These are phyloP conservation scores for Drosophila persimilis DNA, from an alignment of 1,140 invertebrate genomes.

Conservation along the genomic window DNA sequence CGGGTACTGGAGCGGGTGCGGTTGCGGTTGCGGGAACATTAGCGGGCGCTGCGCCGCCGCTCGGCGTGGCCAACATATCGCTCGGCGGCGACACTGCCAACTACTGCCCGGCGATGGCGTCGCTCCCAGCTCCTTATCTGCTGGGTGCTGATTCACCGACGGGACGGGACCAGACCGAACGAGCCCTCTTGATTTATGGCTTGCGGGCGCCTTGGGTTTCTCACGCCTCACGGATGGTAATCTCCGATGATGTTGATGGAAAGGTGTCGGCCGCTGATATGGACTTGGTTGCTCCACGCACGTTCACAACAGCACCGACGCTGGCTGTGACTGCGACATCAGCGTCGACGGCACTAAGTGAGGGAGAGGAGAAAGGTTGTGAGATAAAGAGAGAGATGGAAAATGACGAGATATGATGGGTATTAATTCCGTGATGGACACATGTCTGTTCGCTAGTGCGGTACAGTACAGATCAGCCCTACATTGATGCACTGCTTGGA, in stretches of 20 bases:
- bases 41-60: slow-evolving; percentile 32
- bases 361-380: slow-evolving; percentile 5
- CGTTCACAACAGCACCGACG: slow-evolving; percentile 33
- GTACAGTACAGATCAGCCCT: no score
- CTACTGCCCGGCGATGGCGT: slow-evolving; percentile 1
- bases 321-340: slow-evolving; percentile 28
- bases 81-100: slow-evolving; percentile 1
- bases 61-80: slow-evolving; percentile 54
- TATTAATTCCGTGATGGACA: not conserved
- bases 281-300: slow-evolving; percentile 5
- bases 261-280: slow-evolving; percentile 16
- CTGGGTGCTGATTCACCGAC: no score
- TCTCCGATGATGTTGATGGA: slow-evolving; percentile 8
- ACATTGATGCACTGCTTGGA: no score
- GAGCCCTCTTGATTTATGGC: slow-evolving; percentile 13
- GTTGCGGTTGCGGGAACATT: slow-evolving; percentile 1
- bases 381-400: not conserved
- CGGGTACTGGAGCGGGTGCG: no score
- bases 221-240: slow-evolving; percentile 2
- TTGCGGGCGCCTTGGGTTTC: not conserved
- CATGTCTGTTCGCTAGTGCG: no score
- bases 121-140: not conserved
- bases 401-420: slow-evolving; percentile 12
- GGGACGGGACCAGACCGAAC: not conserved
- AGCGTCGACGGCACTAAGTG: slow-evolving; percentile 31